phyloP scores from a whole-genome alignment of 2,797 vertebrate species.

The Percopsis omiscomaycus region DNA sequence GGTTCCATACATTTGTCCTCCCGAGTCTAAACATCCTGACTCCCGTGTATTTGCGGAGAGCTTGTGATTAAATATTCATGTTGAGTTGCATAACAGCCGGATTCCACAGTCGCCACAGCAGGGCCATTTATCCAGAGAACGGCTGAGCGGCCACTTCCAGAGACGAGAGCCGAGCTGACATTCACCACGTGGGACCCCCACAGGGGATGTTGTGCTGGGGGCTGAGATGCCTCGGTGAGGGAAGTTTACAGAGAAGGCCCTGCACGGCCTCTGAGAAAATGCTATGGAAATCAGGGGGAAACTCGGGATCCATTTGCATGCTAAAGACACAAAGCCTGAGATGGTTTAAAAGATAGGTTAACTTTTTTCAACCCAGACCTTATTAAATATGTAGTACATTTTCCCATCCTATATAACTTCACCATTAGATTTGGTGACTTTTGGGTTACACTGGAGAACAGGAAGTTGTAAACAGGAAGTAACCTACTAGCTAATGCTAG shows the following conservation, averaged over 20 bases:
- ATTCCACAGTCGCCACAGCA: conserved; percentile 36
- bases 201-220: conserved; percentile 11
- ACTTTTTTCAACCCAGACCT: too few relatives aligned
- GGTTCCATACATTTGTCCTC: conserved; percentile 40
- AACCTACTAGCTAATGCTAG: too few relatives aligned
- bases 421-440: too few relatives aligned
- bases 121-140: conserved; percentile 32
- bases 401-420: too few relatives aligned
- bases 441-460: too few relatives aligned
- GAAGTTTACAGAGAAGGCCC: conserved; percentile 11
- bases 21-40: conserved; percentile 33
- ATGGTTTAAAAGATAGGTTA: background rate
- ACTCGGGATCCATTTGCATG: conserved; percentile 8
- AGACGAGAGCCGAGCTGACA: conserved; percentile 32
- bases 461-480: too few relatives aligned
- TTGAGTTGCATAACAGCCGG: conserved; percentile 39
- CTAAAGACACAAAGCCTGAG: background rate
- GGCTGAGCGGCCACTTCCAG: conserved; percentile 13
- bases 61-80: conserved; percentile 55
- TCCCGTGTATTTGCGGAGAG: conserved; percentile 32
- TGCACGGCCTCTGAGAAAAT: conserved; percentile 4
- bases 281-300: conserved; percentile 13
- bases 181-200: conserved; percentile 21
- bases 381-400: too few relatives aligned
- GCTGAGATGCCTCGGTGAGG: background rate